Conservation (phyloP, 92 coral and sea anemone species). For the Montipora capitata region DNA sequence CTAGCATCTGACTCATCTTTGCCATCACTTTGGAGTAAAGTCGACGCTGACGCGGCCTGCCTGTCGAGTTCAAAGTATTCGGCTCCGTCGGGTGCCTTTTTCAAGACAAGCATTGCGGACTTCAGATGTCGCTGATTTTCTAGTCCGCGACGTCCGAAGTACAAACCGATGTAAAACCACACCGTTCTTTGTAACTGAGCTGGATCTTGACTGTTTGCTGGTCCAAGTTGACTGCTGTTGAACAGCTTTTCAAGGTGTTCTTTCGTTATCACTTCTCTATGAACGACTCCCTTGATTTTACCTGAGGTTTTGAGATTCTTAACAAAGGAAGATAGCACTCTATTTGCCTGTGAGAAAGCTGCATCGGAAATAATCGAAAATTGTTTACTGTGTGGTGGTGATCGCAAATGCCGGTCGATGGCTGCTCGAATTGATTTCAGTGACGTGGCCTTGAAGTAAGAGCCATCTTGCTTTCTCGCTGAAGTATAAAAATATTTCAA, state of each 20-base stretch:
- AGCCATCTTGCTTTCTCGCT: slow-evolving; percentile 64
- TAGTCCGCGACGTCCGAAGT: slow-evolving; percentile 16
- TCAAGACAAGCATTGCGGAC: not conserved
- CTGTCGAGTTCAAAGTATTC: slow-evolving; percentile 27
- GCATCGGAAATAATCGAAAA: slow-evolving; percentile 63
- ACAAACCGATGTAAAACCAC: slow-evolving; percentile 29
- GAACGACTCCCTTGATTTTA: slow-evolving; percentile 66
- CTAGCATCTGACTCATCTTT: slow-evolving; percentile 24
- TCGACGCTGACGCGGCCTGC: slow-evolving; percentile 6
- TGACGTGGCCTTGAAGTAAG: slow-evolving; percentile 59
- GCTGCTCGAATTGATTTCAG: slow-evolving; percentile 65
- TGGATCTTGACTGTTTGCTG: slow-evolving; percentile 69
- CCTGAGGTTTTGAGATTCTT: slow-evolving; percentile 56
- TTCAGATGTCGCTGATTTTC: slow-evolving; percentile 9
- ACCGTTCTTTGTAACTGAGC: slow-evolving; percentile 50
- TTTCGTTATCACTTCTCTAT: slow-evolving; percentile 62
- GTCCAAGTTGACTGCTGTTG: slow-evolving; percentile 64
- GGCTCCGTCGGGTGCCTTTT: not conserved
- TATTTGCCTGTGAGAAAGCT: slow-evolving; percentile 58
- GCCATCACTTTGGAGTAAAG: not conserved
- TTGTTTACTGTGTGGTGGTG: slow-evolving; percentile 38
- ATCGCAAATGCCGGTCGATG: slow-evolving; percentile 55
- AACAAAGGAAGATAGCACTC: slow-evolving; percentile 51
- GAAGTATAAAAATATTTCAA: slow-evolving; percentile 67
- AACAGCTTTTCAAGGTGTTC: slow-evolving; percentile 66